These are phyloP conservation scores for Halocaridina rubra DNA, from an alignment of 2,888 invertebrate species.

Conservation along the genomic window DNA sequence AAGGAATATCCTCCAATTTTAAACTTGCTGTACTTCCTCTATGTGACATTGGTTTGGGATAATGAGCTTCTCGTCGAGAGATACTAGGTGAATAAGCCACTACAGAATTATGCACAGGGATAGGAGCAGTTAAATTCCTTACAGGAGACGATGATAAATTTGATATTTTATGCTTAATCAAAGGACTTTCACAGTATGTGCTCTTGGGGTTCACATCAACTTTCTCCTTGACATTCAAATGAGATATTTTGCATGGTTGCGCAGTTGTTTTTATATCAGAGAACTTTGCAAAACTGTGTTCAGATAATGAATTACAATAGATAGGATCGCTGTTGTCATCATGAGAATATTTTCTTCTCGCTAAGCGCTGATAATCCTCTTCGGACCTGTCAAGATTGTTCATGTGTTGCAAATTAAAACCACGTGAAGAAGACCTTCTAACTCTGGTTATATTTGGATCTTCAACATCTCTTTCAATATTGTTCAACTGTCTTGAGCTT, in stretches of 20 bases:
- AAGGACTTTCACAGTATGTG: background rate
- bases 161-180: conserved; percentile 14
- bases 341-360: conserved; percentile 12
- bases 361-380: background rate
- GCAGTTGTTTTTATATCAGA: background rate
- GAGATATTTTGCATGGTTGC: background rate
- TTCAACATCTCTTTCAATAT: background rate
- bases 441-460: background rate
- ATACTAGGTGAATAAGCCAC: background rate
- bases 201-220: background rate
- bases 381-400: conserved; percentile 40
- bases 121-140: background rate
- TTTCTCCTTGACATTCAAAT: conserved; percentile 18
- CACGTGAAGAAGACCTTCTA: background rate
- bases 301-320: background rate
- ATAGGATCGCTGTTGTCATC: conserved; percentile 36
- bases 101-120: background rate
- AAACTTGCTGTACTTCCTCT: conserved; percentile 35
- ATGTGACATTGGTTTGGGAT: conserved; percentile 23
- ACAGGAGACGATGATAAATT: background rate
- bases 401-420: background rate
- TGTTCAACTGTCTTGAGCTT: conserved; percentile 5
- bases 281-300: background rate
- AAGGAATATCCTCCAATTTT: conserved; percentile 4
- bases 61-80: conserved; percentile 15